Conservation (phyloP, 2,113 vertebrate species). For the Nyctereutes procyonoides region DNA sequence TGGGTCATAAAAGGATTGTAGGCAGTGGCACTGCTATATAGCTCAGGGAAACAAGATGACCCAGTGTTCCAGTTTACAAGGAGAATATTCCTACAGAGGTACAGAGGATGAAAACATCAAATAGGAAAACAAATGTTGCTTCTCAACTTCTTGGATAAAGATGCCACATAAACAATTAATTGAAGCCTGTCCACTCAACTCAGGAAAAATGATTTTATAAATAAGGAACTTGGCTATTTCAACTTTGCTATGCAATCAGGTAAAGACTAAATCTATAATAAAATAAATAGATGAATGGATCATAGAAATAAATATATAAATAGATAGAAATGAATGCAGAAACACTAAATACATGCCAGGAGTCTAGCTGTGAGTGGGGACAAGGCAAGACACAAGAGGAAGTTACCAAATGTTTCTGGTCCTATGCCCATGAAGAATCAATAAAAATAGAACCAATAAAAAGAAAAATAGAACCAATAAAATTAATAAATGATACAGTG, state of each 20-base stretch:
- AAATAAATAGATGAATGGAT: not conserved
- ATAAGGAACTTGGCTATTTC: not conserved
- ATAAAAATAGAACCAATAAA: not conserved
- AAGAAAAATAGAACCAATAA: not conserved
- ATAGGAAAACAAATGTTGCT: not conserved
- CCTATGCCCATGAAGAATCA: not conserved
- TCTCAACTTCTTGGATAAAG: not conserved
- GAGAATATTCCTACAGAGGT: not conserved
- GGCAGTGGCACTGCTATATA: not conserved
- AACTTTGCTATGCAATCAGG: not conserved
- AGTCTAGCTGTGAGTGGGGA: not conserved
- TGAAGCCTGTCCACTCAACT: not conserved
- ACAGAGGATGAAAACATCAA: not conserved
- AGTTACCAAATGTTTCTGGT: not conserved
- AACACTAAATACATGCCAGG: not conserved
- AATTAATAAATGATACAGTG: not conserved
- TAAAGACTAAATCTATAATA: not conserved
- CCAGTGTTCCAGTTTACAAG: not conserved
- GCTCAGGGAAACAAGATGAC: not conserved
- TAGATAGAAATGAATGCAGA: not conserved
- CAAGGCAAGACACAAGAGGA: not conserved
- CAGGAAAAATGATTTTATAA: not conserved
- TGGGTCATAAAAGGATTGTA: not conserved
- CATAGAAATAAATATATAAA: not conserved
- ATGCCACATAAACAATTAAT: not conserved